These are phyloP conservation scores for Drosophila quinaria DNA, from an alignment of 2,888 invertebrate species.

Conservation along the genomic window DNA sequence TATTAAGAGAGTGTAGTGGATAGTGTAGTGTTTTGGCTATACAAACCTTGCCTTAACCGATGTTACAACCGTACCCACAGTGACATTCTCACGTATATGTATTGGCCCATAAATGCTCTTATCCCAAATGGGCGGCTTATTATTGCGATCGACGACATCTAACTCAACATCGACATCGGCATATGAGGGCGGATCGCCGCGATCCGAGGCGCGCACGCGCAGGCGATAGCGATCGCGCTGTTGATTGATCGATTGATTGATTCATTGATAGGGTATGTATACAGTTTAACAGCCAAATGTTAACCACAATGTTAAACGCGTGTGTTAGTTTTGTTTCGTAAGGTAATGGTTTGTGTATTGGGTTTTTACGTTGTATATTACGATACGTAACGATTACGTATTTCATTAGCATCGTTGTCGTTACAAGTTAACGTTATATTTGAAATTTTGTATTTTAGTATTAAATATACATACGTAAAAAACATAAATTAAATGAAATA, in stretches of 20 bases:
- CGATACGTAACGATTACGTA: conserved; percentile 66
- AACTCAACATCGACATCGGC: conserved; percentile 99
- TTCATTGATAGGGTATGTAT: conserved; percentile 20
- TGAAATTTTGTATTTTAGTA: conserved; percentile 43
- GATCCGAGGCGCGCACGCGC: conserved; percentile 98
- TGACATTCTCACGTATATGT: conserved; percentile 99
- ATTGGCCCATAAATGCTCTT: conserved; percentile 98
- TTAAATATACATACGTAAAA: conserved; percentile 28
- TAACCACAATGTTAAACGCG: conserved; percentile 42
- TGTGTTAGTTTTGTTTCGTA: conserved; percentile 40
- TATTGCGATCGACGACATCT: conserved; percentile 99
- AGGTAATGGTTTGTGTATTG: conserved; percentile 63
- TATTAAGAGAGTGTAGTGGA: conserved; percentile 29
- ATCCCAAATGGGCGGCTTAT: conserved; percentile 99
- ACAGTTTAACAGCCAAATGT: conserved; percentile 50
- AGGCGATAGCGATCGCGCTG: conserved; percentile 98
- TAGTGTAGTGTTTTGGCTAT: conserved; percentile 85
- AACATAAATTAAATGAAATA: conserved; percentile 50
- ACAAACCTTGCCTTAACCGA: conserved; percentile 99
- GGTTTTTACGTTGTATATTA: conserved; percentile 41
- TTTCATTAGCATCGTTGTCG: conserved; percentile 71
- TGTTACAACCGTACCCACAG: conserved; percentile 99
- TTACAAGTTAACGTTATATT: conserved; percentile 44
- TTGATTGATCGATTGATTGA: conserved; percentile 66
- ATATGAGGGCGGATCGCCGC: conserved; percentile 95